Evolutionary conservation across 1,140 invertebrate species (phyloP), one percentile per base, ranked within the genome.

Genomic region (Brachionus rotundiformis): DNA sequence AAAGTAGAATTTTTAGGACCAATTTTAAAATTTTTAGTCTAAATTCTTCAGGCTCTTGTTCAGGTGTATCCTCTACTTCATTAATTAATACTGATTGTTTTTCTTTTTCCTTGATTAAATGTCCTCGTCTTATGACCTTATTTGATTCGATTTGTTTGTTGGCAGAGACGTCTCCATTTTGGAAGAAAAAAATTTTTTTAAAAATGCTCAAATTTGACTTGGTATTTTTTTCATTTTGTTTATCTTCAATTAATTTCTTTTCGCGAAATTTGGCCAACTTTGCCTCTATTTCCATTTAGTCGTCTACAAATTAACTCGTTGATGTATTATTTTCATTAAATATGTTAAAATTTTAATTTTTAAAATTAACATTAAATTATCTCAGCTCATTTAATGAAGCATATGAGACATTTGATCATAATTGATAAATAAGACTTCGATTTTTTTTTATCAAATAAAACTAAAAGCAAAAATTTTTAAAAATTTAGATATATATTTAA

Each of bases 1-100:
- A 94, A 1, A 93, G 84, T 1, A 86, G 4, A 41, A 87, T 16
- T 82, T 89, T 88, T 7, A 89, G 75, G 23, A 11, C 10, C 31
- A 79, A 23, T 63, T 79, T 79, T 11, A 39, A 33, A 19, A 54
- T n/a, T 11, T 39, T 39, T 33, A 59, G 3, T 36, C 41, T 54
- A 31, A 63, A 31, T 36, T 39, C 31, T 79, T 79, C 76, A 3
- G 68, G 39, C 23, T 41, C 19, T 2, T 8, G 19, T 41, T 73
- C 36, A 73, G 25, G 1, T 73, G 36, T 23, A 3, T 73, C 68
- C 7, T 31, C 29, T 36, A 44, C 2, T 73, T 73, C 36, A 44
- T 73, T 73, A 11, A 73, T 73, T 27, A 73, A 19, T 13, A 73
- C 19, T 8, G 36, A 7, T 73, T 19, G 68, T 73, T 44, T 39